phyloP scores from a whole-genome alignment of 2,888 invertebrate genomes.

The Drosophila setosimentum region DNA sequence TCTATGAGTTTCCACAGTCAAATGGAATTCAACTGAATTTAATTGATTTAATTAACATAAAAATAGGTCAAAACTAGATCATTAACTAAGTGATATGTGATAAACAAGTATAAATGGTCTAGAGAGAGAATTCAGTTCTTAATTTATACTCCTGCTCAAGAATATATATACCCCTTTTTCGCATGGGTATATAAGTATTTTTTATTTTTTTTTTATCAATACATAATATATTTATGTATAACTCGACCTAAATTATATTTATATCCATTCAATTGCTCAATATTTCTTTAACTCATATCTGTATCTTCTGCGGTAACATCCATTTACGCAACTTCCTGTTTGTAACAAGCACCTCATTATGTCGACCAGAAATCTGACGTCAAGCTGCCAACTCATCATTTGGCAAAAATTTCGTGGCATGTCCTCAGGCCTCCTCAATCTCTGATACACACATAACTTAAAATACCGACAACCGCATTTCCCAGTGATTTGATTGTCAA shows the following conservation, averaged over 20 bases:
- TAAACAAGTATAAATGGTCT: neutral
- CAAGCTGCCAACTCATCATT: conserved; percentile 31
- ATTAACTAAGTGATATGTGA: neutral
- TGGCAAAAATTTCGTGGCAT: neutral
- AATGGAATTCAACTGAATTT: neutral
- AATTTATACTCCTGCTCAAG: fast-evolving
- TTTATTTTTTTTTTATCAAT: neutral
- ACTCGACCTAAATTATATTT: neutral
- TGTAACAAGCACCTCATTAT: conserved; percentile 32
- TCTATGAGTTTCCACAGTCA: too few relatives aligned
- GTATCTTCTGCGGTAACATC: neutral
- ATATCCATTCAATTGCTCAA: neutral
- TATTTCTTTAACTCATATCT: neutral
- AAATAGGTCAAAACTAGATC: neutral
- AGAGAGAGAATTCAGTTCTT: neutral
- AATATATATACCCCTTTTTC: neutral
- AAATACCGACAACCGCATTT: conserved; percentile 10
- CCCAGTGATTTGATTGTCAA: conserved; percentile 60
- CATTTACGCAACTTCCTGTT: conserved; percentile 1
- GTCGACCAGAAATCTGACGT: conserved; percentile 22
- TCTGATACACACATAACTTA: conserved; percentile 10
- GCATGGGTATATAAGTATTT: neutral
- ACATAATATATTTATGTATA: neutral
- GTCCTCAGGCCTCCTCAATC: conserved; percentile 27
- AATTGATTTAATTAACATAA: neutral